Percentiles rank a stretch among this genome's conserved stretches.
phyloP scores from a whole-genome alignment of 2,113 vertebrate genomes.

The Bubo scandiacus region DNA sequence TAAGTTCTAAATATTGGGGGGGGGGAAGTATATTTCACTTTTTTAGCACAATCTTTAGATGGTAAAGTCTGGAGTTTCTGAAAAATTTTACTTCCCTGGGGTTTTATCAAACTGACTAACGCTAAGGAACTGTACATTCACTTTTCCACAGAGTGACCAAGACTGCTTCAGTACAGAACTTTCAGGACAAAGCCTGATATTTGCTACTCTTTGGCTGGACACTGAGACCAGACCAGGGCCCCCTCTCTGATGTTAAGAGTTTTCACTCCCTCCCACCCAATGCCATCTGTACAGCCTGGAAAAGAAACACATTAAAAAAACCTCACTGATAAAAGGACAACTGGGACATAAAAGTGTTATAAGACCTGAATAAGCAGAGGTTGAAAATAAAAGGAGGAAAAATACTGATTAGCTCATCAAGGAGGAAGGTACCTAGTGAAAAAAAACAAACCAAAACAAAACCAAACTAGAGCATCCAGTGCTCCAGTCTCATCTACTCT shows the following conservation, averaged over 20 bases:
- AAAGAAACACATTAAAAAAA: background rate
- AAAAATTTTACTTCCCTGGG: background rate
- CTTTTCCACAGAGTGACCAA: background rate
- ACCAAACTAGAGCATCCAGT: background rate
- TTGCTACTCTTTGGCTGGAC: background rate
- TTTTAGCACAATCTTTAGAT: background rate
- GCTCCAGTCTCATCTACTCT: background rate
- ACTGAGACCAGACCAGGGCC: background rate
- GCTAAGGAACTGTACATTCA: background rate
- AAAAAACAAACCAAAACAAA: background rate
- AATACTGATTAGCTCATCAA: background rate
- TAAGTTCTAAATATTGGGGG: background rate
- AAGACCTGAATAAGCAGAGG: background rate
- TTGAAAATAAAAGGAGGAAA: slow-evolving; percentile 16
- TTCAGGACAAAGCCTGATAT: background rate
- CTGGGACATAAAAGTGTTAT: background rate
- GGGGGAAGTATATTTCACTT: background rate
- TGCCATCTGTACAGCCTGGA: background rate
- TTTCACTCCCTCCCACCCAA: background rate
- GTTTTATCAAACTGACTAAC: background rate
- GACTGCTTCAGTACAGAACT: background rate
- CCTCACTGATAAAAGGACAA: background rate
- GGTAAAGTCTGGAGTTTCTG: background rate
- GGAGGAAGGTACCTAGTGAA: background rate
- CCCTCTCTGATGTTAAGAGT: background rate